Base-by-base conservation (phyloP, 2,888 invertebrate species). In the Arge pagana region DNA sequence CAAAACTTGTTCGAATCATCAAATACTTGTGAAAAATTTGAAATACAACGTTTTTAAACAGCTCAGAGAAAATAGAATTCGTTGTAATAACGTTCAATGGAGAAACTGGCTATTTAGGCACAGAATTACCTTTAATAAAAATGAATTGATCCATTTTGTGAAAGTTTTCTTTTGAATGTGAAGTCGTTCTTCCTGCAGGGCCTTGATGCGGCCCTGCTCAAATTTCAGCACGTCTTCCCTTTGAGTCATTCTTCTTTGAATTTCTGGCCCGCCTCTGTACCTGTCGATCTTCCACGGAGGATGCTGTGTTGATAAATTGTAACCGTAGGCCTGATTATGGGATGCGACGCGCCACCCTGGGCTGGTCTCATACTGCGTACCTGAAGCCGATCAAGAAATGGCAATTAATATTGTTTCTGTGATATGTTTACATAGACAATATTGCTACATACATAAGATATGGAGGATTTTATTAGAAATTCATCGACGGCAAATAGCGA, bases 91-190 rank as follows among this genome's bases (percentile, higher is more conserved):
- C n/a, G n/a, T n/a, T n/a, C n/a, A n/a, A n/a, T n/a, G n/a, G n/a
- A n/a, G n/a, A n/a, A n/a, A n/a, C n/a, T n/a, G n/a, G n/a, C n/a
- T n/a, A n/a, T n/a, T n/a, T n/a, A n/a, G n/a, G n/a, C n/a, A n/a
- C n/a, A n/a, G n/a, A 56, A 61, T 63, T 71, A 95, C 96, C 89
- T 95, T 96, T 75, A 90, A 87, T 68, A 96, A 80, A 80, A 96
- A 96, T 15, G 94, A 95, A 81, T 96, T 96, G 89, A 96, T 92
- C 96, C 96, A 96, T 93, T 99, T 99, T 67, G 98, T 98, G 81
- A 99, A 99, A 23, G 99, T 99, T 80, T 99, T 99, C 85, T 98
- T 98, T 82, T 99, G 99, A 65, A 99, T 98, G 79, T 95, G 91
- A 61, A 97, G 82, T 53, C 98, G 89, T 80, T 99, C 98, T 79